Conservation (phyloP, 2,797 vertebrate genomes). For the Crocodylus rhombifer region DNA sequence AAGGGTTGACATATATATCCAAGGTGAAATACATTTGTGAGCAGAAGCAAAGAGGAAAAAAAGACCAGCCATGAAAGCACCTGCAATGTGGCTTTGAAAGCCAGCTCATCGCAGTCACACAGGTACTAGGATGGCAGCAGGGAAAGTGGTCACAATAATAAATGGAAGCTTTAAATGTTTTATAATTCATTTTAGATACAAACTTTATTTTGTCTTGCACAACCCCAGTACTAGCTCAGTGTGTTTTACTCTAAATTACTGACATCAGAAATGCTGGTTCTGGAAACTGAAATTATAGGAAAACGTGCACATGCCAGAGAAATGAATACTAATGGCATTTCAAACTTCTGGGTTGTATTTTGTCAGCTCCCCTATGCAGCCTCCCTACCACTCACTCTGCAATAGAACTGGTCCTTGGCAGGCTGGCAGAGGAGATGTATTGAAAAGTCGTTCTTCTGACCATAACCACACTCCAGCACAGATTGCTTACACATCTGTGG, state of each 20-base stretch:
- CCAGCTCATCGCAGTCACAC: neutral
- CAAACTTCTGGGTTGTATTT: neutral
- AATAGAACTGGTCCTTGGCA: neutral
- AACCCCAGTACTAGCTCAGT: neutral
- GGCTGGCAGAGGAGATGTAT: neutral
- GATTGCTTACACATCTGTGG: neutral
- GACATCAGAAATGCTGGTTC: neutral
- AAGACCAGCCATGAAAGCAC: neutral
- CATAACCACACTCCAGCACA: neutral
- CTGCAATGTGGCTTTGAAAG: neutral
- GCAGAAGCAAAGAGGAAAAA: neutral
- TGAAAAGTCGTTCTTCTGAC: neutral
- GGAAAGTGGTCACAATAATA: neutral
- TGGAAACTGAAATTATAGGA: neutral
- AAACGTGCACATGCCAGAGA: neutral
- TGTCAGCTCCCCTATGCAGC: neutral
- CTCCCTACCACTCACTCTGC: neutral
- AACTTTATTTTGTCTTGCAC: neutral
- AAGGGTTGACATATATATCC: too few relatives aligned
- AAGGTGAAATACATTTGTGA: neutral
- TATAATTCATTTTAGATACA: neutral
- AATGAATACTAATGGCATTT: neutral
- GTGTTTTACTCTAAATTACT: neutral
- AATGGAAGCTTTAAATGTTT: neutral
- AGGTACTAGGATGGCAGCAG: neutral